phyloP scores from a whole-genome alignment of 2,888 invertebrate species.

The Gordius sp. region DNA sequence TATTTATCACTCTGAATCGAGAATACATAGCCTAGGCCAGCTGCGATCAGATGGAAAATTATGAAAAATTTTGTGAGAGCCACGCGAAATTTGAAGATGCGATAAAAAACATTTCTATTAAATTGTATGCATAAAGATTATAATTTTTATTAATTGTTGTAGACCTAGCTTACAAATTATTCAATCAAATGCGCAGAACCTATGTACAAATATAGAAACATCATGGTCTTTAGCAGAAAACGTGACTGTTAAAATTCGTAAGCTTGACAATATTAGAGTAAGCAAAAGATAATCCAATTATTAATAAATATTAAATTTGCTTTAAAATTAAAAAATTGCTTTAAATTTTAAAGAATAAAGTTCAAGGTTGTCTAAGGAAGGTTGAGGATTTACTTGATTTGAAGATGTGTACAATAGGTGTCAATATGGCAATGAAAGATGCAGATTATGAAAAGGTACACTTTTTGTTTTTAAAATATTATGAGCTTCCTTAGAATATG shows the following conservation, averaged over 20 bases:
- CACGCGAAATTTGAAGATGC: too few relatives aligned
- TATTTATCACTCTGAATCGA: too few relatives aligned
- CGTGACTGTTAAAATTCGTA: not conserved
- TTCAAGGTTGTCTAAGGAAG: constrained; percentile 3
- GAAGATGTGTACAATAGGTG: not conserved
- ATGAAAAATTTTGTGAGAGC: too few relatives aligned
- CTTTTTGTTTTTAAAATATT: not conserved
- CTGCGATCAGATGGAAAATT: too few relatives aligned
- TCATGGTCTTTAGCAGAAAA: not conserved
- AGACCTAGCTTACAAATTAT: constrained; percentile 7
- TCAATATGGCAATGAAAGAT: not conserved
- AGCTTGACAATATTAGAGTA: not conserved
- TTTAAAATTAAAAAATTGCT: not conserved
- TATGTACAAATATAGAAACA: not conserved
- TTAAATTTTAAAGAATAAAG: constrained; percentile 7
- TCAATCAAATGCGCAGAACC: not conserved
- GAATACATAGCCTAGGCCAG: too few relatives aligned
- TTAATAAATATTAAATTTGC: not conserved
- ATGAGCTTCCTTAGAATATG: too few relatives aligned
- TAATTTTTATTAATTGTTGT: too few relatives aligned
- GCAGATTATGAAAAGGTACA: not conserved
- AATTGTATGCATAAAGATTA: too few relatives aligned
- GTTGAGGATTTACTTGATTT: not conserved
- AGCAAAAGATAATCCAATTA: not conserved
- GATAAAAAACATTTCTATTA: too few relatives aligned